These are phyloP conservation scores for Ectobius pallidus DNA, from an alignment of 2,888 invertebrate species.

Conservation along the genomic window DNA sequence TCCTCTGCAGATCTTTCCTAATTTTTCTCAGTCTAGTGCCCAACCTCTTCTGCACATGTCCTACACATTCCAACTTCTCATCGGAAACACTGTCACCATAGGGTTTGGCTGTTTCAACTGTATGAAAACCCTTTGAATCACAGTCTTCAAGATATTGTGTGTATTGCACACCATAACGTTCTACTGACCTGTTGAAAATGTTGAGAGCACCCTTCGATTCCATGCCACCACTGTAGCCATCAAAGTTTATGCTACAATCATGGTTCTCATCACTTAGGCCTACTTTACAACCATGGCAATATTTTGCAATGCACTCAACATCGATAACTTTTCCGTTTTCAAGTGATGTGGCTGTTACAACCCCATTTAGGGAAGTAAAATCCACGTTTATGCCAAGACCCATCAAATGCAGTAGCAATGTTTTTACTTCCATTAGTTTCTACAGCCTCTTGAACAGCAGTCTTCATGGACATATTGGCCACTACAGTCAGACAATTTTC, in stretches of 20 bases:
- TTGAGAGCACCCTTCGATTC: slow-evolving; percentile 37
- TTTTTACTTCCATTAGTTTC: not conserved
- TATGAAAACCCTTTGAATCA: not conserved
- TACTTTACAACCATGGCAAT: not conserved
- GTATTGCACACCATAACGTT: slow-evolving; percentile 22
- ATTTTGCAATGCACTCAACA: not conserved
- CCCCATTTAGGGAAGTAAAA: not conserved
- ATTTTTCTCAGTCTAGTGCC: too few relatives aligned
- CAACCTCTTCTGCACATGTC: too few relatives aligned
- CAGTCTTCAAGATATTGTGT: not conserved
- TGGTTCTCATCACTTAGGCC: not conserved
- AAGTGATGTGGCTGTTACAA: not conserved
- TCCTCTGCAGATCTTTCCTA: not conserved
- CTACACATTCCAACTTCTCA: slow-evolving; percentile 31
- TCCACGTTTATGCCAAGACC: too few relatives aligned
- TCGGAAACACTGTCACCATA: not conserved
- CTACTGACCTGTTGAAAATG: too few relatives aligned
- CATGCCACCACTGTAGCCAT: slow-evolving; percentile 40
- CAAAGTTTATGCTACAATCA: slow-evolving; percentile 39
- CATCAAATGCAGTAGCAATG: not conserved
- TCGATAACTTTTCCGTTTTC: not conserved
- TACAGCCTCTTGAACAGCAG: not conserved
- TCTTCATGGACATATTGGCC: too few relatives aligned
- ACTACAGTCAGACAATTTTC: too few relatives aligned
- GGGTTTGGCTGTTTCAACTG: not conserved